Percentiles rank a stretch among this genome's conserved stretches.
These are phyloP conservation scores for Fragum whitleyi DNA, from an alignment of 2,888 invertebrate genomes.

Conservation along the genomic window DNA sequence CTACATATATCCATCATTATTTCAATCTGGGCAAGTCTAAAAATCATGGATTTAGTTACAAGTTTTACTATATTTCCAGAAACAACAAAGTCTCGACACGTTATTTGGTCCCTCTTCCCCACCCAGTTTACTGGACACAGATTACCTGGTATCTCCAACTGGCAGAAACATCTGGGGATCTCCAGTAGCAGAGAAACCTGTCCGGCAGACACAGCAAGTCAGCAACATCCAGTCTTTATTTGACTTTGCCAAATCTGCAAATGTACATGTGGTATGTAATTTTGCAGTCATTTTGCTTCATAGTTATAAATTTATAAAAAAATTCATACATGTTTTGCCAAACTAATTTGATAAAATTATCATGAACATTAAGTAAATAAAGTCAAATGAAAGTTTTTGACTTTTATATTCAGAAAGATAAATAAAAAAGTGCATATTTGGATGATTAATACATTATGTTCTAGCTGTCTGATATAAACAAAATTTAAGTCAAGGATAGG, in stretches of 20 bases:
- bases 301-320: not conserved
- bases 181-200: slow-evolving; percentile 70
- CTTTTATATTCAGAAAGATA: too few relatives aligned
- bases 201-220: slow-evolving; percentile 62
- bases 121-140: slow-evolving; percentile 81
- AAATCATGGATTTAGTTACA: too few relatives aligned
- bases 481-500: too few relatives aligned
- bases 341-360: too few relatives aligned
- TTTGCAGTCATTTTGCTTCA: not conserved
- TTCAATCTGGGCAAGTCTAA: too few relatives aligned
- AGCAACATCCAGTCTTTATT: slow-evolving; percentile 78
- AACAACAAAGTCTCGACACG: slow-evolving; percentile 76
- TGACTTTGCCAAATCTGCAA: slow-evolving; percentile 76
- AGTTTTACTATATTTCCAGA: too few relatives aligned
- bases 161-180: slow-evolving; percentile 83
- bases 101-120: slow-evolving; percentile 83
- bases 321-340: not conserved
- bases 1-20: too few relatives aligned
- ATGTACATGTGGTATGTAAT: slow-evolving; percentile 66
- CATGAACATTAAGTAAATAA: too few relatives aligned
- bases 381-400: too few relatives aligned
- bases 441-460: too few relatives aligned
- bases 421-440: too few relatives aligned
- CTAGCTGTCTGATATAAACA: too few relatives aligned
- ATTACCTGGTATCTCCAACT: slow-evolving; percentile 81